These are phyloP conservation scores for Percina caprodes DNA, from an alignment of 2,113 vertebrate species.

Conservation along the genomic window DNA sequence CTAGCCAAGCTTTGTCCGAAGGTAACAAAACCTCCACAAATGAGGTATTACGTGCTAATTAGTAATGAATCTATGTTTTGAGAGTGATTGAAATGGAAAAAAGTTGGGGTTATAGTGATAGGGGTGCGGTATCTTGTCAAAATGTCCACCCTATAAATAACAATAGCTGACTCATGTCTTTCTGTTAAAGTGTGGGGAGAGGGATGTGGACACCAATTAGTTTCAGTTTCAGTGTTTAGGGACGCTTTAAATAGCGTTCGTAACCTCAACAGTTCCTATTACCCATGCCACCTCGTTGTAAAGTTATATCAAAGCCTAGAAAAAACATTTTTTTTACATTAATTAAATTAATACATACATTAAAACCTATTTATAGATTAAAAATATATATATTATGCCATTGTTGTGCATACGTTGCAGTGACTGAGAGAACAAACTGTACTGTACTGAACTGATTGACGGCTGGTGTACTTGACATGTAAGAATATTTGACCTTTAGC, in stretches of 20 bases:
- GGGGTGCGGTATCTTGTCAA: not conserved
- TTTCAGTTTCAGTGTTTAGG: conserved; percentile 59
- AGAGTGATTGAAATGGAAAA: not conserved
- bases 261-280: conserved; percentile 33
- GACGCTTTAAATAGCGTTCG: conserved; percentile 42
- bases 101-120: not conserved
- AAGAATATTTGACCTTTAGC: not conserved
- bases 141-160: conserved; percentile 30
- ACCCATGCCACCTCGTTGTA: not conserved
- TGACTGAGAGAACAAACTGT: not conserved
- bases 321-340: not conserved
- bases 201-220: not conserved
- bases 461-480: not conserved
- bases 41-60: not conserved
- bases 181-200: not conserved
- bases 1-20: not conserved
- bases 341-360: not conserved
- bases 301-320: not conserved
- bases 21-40: not conserved
- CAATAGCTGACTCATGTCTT: not conserved
- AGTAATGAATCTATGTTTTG: not conserved
- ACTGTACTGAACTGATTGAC: not conserved
- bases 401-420: not conserved
- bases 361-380: not conserved
- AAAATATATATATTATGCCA: not conserved